Conservation (phyloP, 2,888 invertebrate genomes). For the Encarsia formosa region DNA sequence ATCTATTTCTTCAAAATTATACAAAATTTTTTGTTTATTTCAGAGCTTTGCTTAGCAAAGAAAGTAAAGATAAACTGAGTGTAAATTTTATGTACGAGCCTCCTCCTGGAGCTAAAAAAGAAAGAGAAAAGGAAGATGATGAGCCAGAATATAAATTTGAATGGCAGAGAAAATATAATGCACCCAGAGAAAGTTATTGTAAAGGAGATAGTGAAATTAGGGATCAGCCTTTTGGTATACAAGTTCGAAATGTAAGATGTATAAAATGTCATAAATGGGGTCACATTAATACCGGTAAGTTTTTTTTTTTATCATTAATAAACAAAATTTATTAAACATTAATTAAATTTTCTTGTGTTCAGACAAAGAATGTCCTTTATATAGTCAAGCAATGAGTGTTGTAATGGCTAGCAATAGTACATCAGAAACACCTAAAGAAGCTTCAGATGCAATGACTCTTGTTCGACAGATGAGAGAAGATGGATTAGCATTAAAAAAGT, state of each 20-base stretch:
- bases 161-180: slow-evolving; percentile 99
- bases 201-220: slow-evolving; percentile 96
- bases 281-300: slow-evolving; percentile 84
- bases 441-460: slow-evolving; percentile 68
- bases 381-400: slow-evolving; percentile 76
- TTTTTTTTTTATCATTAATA: slow-evolving; percentile 1
- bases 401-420: slow-evolving; percentile 61
- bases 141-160: slow-evolving; percentile 99
- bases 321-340: slow-evolving; percentile 8
- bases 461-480: slow-evolving; percentile 90
- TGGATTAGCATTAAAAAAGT: slow-evolving; percentile 82
- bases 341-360: background rate
- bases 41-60: slow-evolving; percentile 93
- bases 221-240: slow-evolving; percentile 97
- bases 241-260: slow-evolving; percentile 94
- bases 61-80: slow-evolving; percentile 97
- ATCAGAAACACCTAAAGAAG: slow-evolving; percentile 57
- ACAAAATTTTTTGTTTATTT: slow-evolving; percentile 20
- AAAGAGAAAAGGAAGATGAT: slow-evolving; percentile 84
- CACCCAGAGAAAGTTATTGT: slow-evolving; percentile 96
- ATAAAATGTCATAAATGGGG: slow-evolving; percentile 99
- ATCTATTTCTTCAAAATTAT: too few species aligned
- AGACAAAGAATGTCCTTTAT: slow-evolving; percentile 96
- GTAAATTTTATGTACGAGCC: slow-evolving; percentile 99
- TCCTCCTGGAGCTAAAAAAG: slow-evolving; percentile 93